Conservation (phyloP, 2,113 vertebrate genomes). For the Gopherus flavomarginatus region DNA sequence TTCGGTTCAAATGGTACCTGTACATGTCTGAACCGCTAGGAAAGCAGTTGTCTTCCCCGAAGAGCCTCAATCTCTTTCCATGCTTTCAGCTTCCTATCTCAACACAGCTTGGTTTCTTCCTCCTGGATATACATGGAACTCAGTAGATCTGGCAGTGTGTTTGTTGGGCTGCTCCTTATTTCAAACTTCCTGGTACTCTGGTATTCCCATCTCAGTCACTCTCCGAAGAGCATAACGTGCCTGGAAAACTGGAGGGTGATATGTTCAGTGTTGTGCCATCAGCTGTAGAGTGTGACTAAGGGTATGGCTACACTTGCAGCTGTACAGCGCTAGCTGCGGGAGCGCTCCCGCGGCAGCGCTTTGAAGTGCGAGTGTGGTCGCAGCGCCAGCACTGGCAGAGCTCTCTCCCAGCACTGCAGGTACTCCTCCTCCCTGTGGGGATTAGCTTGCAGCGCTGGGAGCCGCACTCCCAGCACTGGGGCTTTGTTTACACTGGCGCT, state of each 20-base stretch:
- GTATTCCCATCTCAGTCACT: background rate
- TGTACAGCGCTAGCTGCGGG: too few species aligned
- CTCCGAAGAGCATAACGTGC: background rate
- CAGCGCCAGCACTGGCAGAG: too few species aligned
- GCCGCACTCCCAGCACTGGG: too few species aligned
- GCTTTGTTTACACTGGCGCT: too few species aligned
- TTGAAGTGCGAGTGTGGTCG: too few species aligned
- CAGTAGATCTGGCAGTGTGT: background rate
- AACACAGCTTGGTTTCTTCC: background rate
- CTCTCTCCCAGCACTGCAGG: too few species aligned
- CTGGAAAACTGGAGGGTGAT: background rate
- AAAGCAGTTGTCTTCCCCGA: background rate
- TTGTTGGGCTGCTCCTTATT: slow-evolving; percentile 4
- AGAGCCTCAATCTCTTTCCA: background rate
- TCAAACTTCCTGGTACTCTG: background rate
- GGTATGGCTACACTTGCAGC: too few species aligned
- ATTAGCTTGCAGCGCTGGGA: too few species aligned
- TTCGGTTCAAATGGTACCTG: background rate
- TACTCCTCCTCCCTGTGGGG: too few species aligned
- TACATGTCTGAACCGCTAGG: background rate
- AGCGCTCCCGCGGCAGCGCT: too few species aligned
- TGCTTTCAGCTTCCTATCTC: background rate
- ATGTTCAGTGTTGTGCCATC: background rate
- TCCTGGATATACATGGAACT: background rate
- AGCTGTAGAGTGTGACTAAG: background rate